Base-by-base conservation (phyloP, 2,113 vertebrate genomes). In the Lontra canadensis region DNA sequence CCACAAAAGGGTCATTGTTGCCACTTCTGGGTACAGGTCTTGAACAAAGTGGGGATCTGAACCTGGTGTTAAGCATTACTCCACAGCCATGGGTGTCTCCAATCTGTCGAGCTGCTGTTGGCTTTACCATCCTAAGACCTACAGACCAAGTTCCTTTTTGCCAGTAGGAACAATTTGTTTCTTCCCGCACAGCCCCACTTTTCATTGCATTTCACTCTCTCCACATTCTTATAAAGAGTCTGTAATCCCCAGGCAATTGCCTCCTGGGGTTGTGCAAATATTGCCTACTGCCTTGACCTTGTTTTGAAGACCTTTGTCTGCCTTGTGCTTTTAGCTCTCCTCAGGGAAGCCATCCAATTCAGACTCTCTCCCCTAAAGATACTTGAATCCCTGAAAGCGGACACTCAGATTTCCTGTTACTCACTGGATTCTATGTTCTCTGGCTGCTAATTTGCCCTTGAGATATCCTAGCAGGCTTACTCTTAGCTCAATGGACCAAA, bases 391-490 rank as follows among this genome's bases (percentile, higher is more conserved):
- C 97, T 98, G 95, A 98, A 97, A 98, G 92, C 95, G 94, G 94
- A 97, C 92, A 93, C 96, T 96, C 34, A 94, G 95, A 96, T 94
- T 98, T 98, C 98, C 96, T 96, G 97, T 97, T 97, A 97, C 96
- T 95, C 95, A 96, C 91, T 94, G 88, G 95, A 97, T 97, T 98
- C 97, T 98, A 76, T 94, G 90, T 87, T 96, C 55, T 98, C 96
- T 94, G 93, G 96, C 93, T 97, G 96, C 97, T 98, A 96, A 97
- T 97, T 95, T 98, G 96, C 97, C 97, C 97, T 97, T 31, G 74
- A 95, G 96, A 90, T 98, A 96, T 94, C 95, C 91, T 96, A 18
- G 95, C 81, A 91, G 98, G 94, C 96, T 97, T 97, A 59, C 87
- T 88, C 82, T 91, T 49, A 96, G 88, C 95, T 98, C 97, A 96